Conservation (phyloP, 1,140 invertebrate species). For the Drosophila varians region DNA sequence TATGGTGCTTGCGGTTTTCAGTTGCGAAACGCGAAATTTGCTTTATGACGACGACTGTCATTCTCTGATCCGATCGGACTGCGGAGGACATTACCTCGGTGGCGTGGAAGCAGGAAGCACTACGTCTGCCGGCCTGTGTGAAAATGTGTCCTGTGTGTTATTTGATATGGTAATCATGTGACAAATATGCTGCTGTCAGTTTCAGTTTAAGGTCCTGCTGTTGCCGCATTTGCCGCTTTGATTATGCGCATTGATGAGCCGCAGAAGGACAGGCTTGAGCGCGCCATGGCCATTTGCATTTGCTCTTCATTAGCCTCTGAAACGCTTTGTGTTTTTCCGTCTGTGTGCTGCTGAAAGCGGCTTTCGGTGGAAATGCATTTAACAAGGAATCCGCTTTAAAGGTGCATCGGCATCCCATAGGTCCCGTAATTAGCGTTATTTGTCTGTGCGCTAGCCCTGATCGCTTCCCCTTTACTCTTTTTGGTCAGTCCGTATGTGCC, state of each 20-base stretch:
- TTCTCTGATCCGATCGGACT: conserved; percentile 15
- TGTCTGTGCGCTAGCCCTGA: conserved; percentile 1
- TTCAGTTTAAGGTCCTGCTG: conserved; percentile 10
- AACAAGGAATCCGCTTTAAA: conserved; percentile 48
- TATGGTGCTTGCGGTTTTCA: conserved; percentile 46
- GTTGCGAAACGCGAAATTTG: conserved; percentile 58
- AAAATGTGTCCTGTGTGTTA: conserved; percentile 35
- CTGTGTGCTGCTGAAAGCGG: conserved; percentile 54
- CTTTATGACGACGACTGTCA: conserved; percentile 25
- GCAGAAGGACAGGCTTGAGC: conserved; percentile 5
- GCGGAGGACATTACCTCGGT: no score
- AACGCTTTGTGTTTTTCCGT: conserved; percentile 60
- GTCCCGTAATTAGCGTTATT: conserved; percentile 60
- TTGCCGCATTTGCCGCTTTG: conserved; percentile 46
- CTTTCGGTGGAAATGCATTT: conserved; percentile 61
- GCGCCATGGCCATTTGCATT: conserved; percentile 53
- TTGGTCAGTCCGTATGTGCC: no score
- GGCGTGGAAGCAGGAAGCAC: no score
- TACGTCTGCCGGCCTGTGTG: not conserved
- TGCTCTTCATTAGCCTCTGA: conserved; percentile 67
- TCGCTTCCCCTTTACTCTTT: conserved; percentile 21
- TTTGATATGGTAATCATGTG: conserved; percentile 78
- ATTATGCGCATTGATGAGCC: conserved; percentile 77
- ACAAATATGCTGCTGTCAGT: conserved; percentile 61
- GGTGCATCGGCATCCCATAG: conserved; percentile 35